Evolutionary conservation across 2,797 vertebrate genomes (phyloP), one percentile per base, ranked within the genome.

Genomic region (Dendrocincla tyrannina): DNA sequence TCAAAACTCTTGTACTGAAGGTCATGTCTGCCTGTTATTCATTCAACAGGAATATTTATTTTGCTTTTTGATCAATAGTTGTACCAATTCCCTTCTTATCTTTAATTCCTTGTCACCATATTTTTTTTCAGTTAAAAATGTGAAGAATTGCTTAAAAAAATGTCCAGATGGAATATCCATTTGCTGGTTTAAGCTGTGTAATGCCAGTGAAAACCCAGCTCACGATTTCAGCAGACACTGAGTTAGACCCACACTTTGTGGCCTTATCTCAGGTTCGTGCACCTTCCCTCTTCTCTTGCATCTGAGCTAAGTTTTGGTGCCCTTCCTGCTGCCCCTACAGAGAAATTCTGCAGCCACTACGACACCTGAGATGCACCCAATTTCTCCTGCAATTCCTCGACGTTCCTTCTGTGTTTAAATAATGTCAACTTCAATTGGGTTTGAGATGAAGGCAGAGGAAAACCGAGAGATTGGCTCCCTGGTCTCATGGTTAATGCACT

Each of bases 361-460:
- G 2, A 47, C 63, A 83, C 60, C 69, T 39, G 68, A 91, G 87
- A 63, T 74, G 62, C 24, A 60, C 41, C 66, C 53, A 75, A 16
- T 39, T 69, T 80, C 75, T 64, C 84, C 59, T 70, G 76, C 10
- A 64, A 53, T 96, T 79, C 53, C 64, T 59, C 58, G 41, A 87
- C 89, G 63, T 69, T 73, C 30, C 72, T 78, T 58, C 85, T 64
- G 46, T 68, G 73, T 86, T 92, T 86, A 93, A 90, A 80, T 58
- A 78, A 81, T 50, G 85, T 90, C 94, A 94, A 7, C 39, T 91
- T 84, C 53, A 90, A 95, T 95, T 80, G 73, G n/a, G 66, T 62
- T 33, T 32, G 60, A 92, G 79, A 53, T 64, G 62, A 89, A 89
- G 64, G 64, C 2, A 17, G 64, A 41, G 66, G 53, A 75, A 85